phyloP scores from a whole-genome alignment of 1,140 invertebrate species.

The Dinoponera quadriceps region DNA sequence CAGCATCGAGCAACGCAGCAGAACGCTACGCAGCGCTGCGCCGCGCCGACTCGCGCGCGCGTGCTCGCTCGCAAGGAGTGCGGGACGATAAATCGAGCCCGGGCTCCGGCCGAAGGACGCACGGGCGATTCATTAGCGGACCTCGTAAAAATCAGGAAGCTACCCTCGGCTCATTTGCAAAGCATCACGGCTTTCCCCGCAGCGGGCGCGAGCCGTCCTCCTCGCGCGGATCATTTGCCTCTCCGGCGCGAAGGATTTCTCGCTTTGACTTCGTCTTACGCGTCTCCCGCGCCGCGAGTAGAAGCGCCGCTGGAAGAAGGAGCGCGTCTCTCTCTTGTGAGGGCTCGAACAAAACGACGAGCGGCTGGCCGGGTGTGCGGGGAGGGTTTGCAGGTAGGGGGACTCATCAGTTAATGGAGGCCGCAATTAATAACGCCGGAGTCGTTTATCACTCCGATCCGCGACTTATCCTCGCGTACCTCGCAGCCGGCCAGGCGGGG shows the following conservation, averaged over 20 bases:
- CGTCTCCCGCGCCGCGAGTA: constrained; percentile 20
- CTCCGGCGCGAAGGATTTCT: constrained; percentile 56
- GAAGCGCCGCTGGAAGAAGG: constrained; percentile 10
- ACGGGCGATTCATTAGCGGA: constrained; percentile 68
- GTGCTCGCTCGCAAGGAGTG: constrained; percentile 25
- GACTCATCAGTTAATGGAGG: constrained; percentile 80
- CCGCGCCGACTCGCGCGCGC: constrained; percentile 4
- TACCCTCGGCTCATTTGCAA: constrained; percentile 72
- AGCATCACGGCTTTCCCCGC: constrained; percentile 56
- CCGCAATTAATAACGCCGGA: constrained; percentile 79
- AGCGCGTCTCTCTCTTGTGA: constrained; percentile 29
- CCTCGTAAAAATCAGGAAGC: constrained; percentile 70
- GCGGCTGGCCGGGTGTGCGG: background rate
- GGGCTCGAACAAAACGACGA: constrained; percentile 15
- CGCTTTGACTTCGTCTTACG: constrained; percentile 61
- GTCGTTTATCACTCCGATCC: constrained; percentile 81
- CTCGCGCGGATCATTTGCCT: constrained; percentile 67
- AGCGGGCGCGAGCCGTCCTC: constrained; percentile 17
- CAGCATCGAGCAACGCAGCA: constrained; percentile 26
- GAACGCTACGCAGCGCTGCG: background rate
- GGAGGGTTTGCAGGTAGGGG: constrained; percentile 57
- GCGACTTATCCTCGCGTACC: constrained; percentile 75
- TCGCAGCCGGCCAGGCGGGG: constrained; percentile 62
- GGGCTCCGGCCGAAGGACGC: constrained; percentile 55
- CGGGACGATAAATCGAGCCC: constrained; percentile 40